phyloP scores from a whole-genome alignment of 2,113 vertebrate genomes.

The Semnornis frantzii region DNA sequence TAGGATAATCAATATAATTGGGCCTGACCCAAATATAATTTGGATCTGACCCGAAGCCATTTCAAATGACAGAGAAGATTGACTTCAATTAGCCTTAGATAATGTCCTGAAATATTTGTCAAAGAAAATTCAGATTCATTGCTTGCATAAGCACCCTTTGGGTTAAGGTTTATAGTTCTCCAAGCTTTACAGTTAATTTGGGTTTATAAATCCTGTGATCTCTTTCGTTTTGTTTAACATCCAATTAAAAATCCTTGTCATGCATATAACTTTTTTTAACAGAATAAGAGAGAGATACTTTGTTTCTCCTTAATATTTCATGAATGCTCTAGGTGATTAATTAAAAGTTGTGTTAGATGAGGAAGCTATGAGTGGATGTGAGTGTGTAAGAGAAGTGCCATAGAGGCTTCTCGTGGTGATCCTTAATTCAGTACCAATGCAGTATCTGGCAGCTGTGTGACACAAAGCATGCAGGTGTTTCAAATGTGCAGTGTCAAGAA shows the following conservation, averaged over 20 bases:
- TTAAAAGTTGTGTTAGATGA: conserved; percentile 46
- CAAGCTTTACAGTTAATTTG: background rate
- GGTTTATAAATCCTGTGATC: background rate
- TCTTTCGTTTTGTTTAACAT: conserved; percentile 1
- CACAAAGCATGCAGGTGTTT: background rate
- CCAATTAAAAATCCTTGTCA: conserved; percentile 31
- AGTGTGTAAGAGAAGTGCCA: background rate
- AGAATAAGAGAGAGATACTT: background rate
- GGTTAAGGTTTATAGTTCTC: background rate
- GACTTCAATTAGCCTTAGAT: conserved; percentile 31
- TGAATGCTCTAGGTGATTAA: conserved; percentile 15
- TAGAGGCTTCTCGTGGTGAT: background rate
- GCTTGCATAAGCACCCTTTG: background rate
- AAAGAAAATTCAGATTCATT: background rate
- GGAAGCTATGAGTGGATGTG: conserved; percentile 29
- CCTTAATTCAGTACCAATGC: background rate
- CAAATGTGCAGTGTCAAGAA: conserved; percentile 20
- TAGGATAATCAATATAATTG: conserved; percentile 51
- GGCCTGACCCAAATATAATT: conserved; percentile 12
- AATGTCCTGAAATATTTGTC: conserved; percentile 36
- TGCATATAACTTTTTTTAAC: conserved; percentile 42
- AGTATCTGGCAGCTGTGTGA: background rate
- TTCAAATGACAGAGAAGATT: conserved; percentile 11
- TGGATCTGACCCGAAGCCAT: background rate
- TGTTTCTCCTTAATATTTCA: conserved; percentile 12